A percentile compares a stretch with the other conserved stretches of the same genome.
phyloP scores from a whole-genome alignment of 2,797 vertebrate genomes.

The Petrocephalus schoutedeni region DNA sequence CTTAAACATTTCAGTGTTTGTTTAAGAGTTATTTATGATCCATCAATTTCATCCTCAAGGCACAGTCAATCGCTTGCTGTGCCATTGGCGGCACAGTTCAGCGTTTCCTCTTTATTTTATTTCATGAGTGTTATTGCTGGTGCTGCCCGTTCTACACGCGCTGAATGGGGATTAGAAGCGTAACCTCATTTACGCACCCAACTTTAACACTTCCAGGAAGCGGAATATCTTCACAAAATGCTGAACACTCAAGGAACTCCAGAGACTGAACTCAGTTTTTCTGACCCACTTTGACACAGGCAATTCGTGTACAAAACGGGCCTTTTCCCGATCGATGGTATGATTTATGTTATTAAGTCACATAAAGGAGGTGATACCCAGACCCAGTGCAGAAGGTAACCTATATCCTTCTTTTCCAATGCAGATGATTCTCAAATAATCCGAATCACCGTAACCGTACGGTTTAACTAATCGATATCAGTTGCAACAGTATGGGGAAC shows the following conservation, averaged over 20 bases:
- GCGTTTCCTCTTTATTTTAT: conserved; percentile 2
- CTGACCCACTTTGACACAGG: conserved; percentile 13
- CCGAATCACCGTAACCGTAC: neutral
- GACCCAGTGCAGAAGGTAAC: neutral
- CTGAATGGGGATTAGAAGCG: conserved; percentile 19
- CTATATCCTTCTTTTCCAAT: neutral
- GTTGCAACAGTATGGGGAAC: neutral
- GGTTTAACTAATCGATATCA: neutral
- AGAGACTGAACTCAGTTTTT: neutral
- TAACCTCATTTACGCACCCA: conserved; percentile 5
- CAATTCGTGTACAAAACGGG: neutral
- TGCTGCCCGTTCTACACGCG: neutral
- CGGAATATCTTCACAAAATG: neutral
- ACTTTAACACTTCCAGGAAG: conserved; percentile 13
- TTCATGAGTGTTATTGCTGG: neutral
- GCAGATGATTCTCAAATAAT: neutral
- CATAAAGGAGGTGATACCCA: neutral
- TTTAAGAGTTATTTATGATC: conserved; percentile 49
- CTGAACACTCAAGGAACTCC: neutral
- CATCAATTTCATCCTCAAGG: neutral
- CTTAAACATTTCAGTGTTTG: conserved; percentile 42
- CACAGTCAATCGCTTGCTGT: neutral
- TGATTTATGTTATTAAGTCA: neutral
- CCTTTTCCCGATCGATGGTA: neutral
- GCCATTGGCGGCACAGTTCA: neutral